A percentile compares a stretch with the other conserved stretches of the same genome.
These are phyloP conservation scores for Cranoglanis bouderius DNA, from an alignment of 2,113 vertebrate species.

Conservation along the genomic window DNA sequence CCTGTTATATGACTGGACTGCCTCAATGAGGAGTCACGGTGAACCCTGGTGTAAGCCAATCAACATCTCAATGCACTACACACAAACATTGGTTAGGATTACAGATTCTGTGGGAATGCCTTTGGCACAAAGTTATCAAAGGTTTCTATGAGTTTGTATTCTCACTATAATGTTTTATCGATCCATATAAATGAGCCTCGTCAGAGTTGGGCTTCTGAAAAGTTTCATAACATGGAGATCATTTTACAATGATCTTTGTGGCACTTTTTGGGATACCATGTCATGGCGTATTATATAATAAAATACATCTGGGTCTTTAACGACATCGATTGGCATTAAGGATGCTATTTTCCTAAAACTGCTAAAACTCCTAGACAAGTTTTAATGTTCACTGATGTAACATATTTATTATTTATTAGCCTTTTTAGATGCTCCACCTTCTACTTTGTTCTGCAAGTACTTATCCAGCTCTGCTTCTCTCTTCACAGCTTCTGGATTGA, in stretches of 20 bases:
- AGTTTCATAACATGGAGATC: conserved; percentile 2
- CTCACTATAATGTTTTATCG: conserved; percentile 7
- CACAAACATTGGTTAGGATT: conserved; percentile 36
- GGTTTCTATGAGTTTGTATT: conserved; percentile 32
- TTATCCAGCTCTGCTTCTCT: conserved; percentile 87
- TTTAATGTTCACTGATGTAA: conserved; percentile 26
- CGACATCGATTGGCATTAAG: conserved; percentile 26
- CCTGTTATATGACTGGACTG: conserved; percentile 44
- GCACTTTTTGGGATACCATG: conserved; percentile 27
- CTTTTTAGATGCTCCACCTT: conserved; percentile 91
- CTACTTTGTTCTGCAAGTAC: conserved; percentile 85
- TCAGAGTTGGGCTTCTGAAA: conserved; percentile 8
- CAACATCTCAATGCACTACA: conserved; percentile 14
- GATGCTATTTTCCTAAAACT: conserved; percentile 21
- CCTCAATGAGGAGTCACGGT: background rate
- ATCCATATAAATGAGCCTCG: background rate
- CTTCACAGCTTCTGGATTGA: conserved; percentile 85
- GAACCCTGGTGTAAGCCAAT: background rate
- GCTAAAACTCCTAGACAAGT: conserved; percentile 22
- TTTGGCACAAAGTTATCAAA: conserved; percentile 45
- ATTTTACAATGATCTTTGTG: conserved; percentile 26
- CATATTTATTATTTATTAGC: conserved; percentile 80
- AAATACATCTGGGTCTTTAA: conserved; percentile 45
- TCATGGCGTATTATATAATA: conserved; percentile 31
- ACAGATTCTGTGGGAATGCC: conserved; percentile 36